Base-by-base conservation (phyloP, 1,140 invertebrate genomes). In the Saxidomus purpurata region DNA sequence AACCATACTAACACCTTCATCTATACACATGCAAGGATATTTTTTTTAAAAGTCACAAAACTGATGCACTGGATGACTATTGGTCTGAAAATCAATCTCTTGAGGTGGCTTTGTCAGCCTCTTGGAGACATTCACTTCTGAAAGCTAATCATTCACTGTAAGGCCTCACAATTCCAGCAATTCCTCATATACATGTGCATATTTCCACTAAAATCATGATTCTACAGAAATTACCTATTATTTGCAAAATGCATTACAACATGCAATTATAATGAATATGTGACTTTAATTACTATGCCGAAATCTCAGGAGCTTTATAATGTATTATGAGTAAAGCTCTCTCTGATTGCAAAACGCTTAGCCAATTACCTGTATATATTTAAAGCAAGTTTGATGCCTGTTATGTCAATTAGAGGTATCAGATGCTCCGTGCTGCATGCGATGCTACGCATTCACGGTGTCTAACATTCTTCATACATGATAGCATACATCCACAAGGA, bases 401-500 rank as follows among this genome's bases (percentile, higher is more conserved):
- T 49, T 59, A 31, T 59, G 11, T 22, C 47, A 52, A 79, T 79
- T 79, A 79, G 19, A 55, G 2, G 15, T 55, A 79, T 79, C 76
- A 55, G 76, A 79, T 79, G 28, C 55, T 79, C 28, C 25, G n/a
- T 52, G 47, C 19, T 31, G 40, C 17, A 79, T 79, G 49, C 76
- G 40, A 19, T 49, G 17, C 76, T 25, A 19, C 19, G 49, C 34
- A n/a, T 76, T 28, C 67, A 49, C 6, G 11, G n/a, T 47, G 76
- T 79, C 76, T 79, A 43, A 79, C 76, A 79, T 31, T 55, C 47
- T 79, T 19, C 25, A 55, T 79, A 34, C 31, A 71, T 63, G 59
- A 28, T 28, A 63, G n/a, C 59, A 63, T 28, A 63, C 43, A 43
- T 43, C 4, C 43, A 43, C 43, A 43, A 8, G 43, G 43, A 43